Evolutionary conservation across 2,888 invertebrate species (phyloP).

Genomic region (Rotaria magnacalcarata): DNA sequence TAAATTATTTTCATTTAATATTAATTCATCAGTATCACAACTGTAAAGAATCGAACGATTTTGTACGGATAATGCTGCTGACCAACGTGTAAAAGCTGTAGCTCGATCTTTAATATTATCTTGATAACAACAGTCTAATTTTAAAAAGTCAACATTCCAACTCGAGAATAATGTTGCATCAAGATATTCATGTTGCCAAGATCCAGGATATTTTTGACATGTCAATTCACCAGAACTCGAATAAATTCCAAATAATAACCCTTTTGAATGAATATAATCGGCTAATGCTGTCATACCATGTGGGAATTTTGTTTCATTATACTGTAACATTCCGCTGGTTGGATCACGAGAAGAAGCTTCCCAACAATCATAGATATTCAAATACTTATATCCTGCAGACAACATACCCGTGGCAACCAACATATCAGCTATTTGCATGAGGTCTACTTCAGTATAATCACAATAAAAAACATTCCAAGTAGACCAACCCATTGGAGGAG

Average conservation of each 20-base stretch:
- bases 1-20: not conserved
- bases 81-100: not conserved
- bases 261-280: constrained; percentile 17
- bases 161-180: constrained; percentile 68
- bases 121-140: constrained; percentile 14
- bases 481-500: constrained; percentile 3
- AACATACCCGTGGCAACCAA: not conserved
- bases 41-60: not conserved
- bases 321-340: not conserved
- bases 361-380: constrained; percentile 9
- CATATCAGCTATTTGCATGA: not conserved
- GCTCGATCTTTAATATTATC: constrained; percentile 8
- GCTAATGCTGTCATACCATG: not conserved
- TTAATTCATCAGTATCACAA: constrained; percentile 26
- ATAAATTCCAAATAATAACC: constrained; percentile 6
- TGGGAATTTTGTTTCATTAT: constrained; percentile 12
- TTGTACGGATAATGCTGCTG: not conserved
- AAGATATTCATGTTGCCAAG: constrained; percentile 68
- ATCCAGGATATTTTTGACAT: constrained; percentile 9
- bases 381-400: not conserved
- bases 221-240: not conserved
- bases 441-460: not conserved
- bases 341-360: constrained; percentile 10
- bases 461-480: constrained; percentile 7
- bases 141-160: not conserved